A percentile compares a stretch with the other conserved stretches of the same genome.
Evolutionary conservation across 1,140 invertebrate species (phyloP).

Genomic region (Chironomus tepperi): DNA sequence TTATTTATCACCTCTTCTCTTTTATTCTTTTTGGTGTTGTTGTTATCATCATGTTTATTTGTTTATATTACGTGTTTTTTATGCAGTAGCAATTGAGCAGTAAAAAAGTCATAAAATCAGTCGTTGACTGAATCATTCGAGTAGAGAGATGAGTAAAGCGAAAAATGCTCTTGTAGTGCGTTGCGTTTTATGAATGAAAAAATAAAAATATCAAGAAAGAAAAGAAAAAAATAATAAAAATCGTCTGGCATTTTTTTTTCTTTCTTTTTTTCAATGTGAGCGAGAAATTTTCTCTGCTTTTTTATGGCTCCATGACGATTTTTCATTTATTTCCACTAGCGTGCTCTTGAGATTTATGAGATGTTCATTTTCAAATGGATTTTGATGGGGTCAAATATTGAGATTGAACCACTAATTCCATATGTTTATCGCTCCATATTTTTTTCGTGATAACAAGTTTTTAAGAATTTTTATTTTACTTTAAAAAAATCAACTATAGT

Average conservation of each 20-base stretch:
- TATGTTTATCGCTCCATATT: neutral
- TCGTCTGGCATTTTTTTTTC: neutral
- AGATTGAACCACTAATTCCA: neutral
- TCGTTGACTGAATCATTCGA: neutral
- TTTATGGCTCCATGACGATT: conserved; percentile 12
- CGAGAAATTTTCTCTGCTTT: neutral
- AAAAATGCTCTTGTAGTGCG: conserved; percentile 2
- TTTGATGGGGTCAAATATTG: neutral
- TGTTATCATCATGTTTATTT: neutral
- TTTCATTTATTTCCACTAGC: neutral
- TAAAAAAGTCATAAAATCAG: conserved; percentile 14
- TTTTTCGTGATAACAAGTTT: neutral
- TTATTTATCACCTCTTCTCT: neutral
- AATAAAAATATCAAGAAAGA: too few species aligned
- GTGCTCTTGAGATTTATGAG: conserved; percentile 12
- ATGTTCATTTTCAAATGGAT: conserved; percentile 1
- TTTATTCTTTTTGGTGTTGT: neutral
- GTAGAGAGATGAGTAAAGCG: neutral
- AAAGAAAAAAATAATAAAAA: neutral
- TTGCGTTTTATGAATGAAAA: conserved; percentile 3
- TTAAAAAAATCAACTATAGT: too few species aligned
- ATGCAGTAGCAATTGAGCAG: conserved; percentile 11
- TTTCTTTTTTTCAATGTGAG: neutral
- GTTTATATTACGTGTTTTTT: conserved; percentile 9
- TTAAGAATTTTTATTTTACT: neutral